phyloP scores from a whole-genome alignment of 1,140 invertebrate species.

The Stegodyphus mimosarum region DNA sequence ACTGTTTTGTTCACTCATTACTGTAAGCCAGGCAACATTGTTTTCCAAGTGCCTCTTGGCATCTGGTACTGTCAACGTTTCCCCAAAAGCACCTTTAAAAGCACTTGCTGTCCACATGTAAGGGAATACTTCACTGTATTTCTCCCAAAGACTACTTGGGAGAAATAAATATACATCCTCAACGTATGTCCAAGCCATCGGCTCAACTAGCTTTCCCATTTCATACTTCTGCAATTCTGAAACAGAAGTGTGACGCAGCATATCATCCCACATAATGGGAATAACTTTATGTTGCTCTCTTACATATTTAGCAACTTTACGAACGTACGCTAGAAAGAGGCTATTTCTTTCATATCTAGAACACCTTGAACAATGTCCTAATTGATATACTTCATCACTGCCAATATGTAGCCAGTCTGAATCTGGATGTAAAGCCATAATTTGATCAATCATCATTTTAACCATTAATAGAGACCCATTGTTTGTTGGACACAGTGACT shows the following conservation, averaged over 20 bases:
- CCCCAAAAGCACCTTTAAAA: conserved; percentile 85
- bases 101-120: conserved; percentile 90
- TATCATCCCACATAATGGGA: conserved; percentile 94
- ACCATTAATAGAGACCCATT: conserved; percentile 79
- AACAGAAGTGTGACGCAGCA: conserved; percentile 78
- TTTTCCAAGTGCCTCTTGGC: conserved; percentile 78
- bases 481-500: conserved; percentile 84
- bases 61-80: conserved; percentile 76
- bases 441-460: conserved; percentile 84
- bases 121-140: conserved; percentile 83
- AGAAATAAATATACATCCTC: conserved; percentile 73
- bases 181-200: conserved; percentile 80
- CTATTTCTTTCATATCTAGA: conserved; percentile 70
- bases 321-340: conserved; percentile 80
- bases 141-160: conserved; percentile 78
- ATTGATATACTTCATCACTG: conserved; percentile 76
- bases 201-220: conserved; percentile 80
- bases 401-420: conserved; percentile 73
- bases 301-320: conserved; percentile 68
- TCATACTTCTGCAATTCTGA: conserved; percentile 70
- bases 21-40: conserved; percentile 77
- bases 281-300: conserved; percentile 67
- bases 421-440: conserved; percentile 72
- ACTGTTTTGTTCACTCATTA: conserved; percentile 72
- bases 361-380: conserved; percentile 83